Evolutionary conservation across 2,113 vertebrate genomes (phyloP), one percentile per base, ranked within the genome.

Genomic region (Ictalurus punctatus): DNA sequence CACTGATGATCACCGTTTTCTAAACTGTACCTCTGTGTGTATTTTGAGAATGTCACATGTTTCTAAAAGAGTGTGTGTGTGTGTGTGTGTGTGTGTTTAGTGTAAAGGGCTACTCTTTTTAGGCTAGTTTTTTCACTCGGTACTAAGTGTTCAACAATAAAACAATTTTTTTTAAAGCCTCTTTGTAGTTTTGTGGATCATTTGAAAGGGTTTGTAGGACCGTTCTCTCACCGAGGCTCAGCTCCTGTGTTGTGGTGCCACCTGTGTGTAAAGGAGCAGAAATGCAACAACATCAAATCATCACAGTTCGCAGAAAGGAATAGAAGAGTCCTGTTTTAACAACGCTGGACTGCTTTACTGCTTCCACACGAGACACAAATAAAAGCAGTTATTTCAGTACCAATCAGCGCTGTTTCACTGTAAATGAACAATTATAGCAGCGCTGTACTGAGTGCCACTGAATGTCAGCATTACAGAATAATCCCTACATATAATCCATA

Each of bases 81-180:
- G 8, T 78, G 89, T 90, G 91, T 94, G 89, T 90, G 91, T 94
- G 89, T 90, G 91, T 94, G 48, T 48, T 48, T 48, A 48, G 89
- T 90, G 91, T 94, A 94, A 96, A 96, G 95, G 95, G 95, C 95
- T 96, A 95, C 93, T 80, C 92, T 94, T 95, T 52, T 52, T 91
- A 87, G 92, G 79, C 91, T 94, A 93, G 92, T 93, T 95, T 94
- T 95, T 94, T 91, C 69, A 40, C 30, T 76, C 89, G 85, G 92
- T 93, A 73, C 30, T 58, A 21, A 90, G 92, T 92, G 85, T 88
- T 94, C 86, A 92, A 71, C 69, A 84, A 89, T 84, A 79, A 87
- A 81, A 69, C 30, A 25, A 2, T n/a, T 48, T 19, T 30, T 16
- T 78, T 37, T 4, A 3, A 3, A 30, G 40, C 14, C 19, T 30